Evolutionary conservation across 2,113 vertebrate genomes (phyloP).

Genomic region (Istiophorus platypterus): DNA sequence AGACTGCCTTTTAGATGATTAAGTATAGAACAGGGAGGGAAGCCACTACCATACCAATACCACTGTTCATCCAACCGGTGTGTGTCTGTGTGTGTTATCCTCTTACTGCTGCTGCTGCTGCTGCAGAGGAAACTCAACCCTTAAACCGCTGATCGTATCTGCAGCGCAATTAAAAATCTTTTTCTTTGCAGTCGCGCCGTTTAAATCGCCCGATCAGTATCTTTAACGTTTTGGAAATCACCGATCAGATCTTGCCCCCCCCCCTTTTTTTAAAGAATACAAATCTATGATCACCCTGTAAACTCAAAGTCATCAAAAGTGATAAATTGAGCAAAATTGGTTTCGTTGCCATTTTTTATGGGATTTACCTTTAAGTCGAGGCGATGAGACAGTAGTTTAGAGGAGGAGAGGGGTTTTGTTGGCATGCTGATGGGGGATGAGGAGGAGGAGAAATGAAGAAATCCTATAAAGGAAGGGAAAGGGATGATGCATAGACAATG

Average conservation of each 20-base stretch:
- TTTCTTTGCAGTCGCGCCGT: constrained; percentile 12
- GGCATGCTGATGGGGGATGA: not conserved
- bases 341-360: not conserved
- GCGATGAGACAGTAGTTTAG: not conserved
- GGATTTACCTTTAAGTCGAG: not conserved
- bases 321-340: not conserved
- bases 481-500: constrained; percentile 12
- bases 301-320: constrained; percentile 11
- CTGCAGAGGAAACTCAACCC: constrained; percentile 54
- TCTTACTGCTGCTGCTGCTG: constrained; percentile 1
- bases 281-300: not conserved
- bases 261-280: not conserved
- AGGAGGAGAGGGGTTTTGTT: not conserved
- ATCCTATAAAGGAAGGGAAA: constrained; percentile 1
- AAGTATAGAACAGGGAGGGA: constrained; percentile 70
- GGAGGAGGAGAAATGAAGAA: not conserved
- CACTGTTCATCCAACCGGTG: constrained; percentile 56
- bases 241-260: not conserved
- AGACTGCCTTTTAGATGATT: constrained; percentile 67
- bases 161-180: constrained; percentile 62
- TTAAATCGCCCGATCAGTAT: constrained; percentile 32
- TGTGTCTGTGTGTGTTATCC: constrained; percentile 44
- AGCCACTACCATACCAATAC: constrained; percentile 72
- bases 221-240: constrained; percentile 10
- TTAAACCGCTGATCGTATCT: constrained; percentile 68